Base-by-base conservation (phyloP, 2,797 vertebrate genomes). In the Muscicapa striata region DNA sequence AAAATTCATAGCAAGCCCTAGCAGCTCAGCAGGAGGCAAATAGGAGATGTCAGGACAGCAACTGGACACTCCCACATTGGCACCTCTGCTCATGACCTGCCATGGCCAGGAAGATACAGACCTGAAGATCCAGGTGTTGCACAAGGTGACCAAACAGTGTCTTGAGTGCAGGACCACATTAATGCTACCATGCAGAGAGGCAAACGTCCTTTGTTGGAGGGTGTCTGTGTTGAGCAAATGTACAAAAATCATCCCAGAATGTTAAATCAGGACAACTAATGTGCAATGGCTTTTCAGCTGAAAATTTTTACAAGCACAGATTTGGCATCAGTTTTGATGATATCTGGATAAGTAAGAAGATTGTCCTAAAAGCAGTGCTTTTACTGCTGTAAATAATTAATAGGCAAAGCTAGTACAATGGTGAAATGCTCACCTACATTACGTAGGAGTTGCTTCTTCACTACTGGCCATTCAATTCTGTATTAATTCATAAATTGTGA, bases 81-180 rank as follows among this genome's bases (percentile, higher is more conserved):
- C 40, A 36, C 0, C 0, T 45, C 40, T 68, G 24, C 58, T 21
- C 3, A 5, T 1, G 11, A 24, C 32, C 36, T 20, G 13, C 45
- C 8, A 1, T 2, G 2, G 36, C 18, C 27, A 7, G 29, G 4
- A 14, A 30, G 36, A 21, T 38, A 24, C 24, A 51, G 26, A 46
- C 11, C 7, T 16, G 4, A 15, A n/a, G 38, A 21, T 38, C 23
- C 5, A 1, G 11, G 34, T 2, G 0, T 11, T 34, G 24, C 0
- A 2, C 1, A 1, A 13, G 4, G 17, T 11, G 32, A 36, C 9
- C 48, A 54, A 58, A 41, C 1, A 23, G 5, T 6, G 5, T 4
- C n/a, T 27, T 10, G 12, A 45, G 20, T 67, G 62, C 20, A 67
- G 18, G 20, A 2, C 20, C 20, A 11, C 32, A 52, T 11, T 29